Evolutionary conservation across 2,113 vertebrate genomes (phyloP), one percentile per base, ranked within the genome.

Genomic region (Sebastes schlegelii): DNA sequence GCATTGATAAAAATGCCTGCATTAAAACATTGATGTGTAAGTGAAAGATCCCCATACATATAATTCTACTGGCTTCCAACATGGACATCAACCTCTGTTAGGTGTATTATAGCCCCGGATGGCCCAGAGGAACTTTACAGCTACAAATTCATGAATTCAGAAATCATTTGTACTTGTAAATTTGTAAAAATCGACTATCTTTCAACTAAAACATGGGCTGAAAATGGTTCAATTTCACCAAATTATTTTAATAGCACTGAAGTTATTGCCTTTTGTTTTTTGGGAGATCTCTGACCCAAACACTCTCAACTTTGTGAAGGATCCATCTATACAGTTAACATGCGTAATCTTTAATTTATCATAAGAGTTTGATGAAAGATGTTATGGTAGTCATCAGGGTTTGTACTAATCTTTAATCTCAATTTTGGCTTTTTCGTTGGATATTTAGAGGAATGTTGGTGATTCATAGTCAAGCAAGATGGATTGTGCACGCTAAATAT

Each of bases 261-360:
- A 92, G 66, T 91, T 91, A 90, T 85, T 87, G 70, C 51, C 23
- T 83, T 77, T 91, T 71, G 2, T 60, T 65, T 69, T 21, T 21
- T 63, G 54, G 34, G 46, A 74, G 58, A 52, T 42, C 34, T 52
- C 13, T 40, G 2, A 34, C 42, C 63, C n/a, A 66, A 52, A 81
- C 11, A 52, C 83, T 71, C 5, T 79, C 8, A 49, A 42, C 52
- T 46, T 79, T 10, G 34, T 88, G 70, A 82, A 87, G 67, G 68
- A 77, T 79, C 55, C 67, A 74, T 83, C 49, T 60, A 45, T 75
- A 72, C 34, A 43, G 7, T 72, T 26, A 42, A 69, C 70, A 34
- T 80, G 64, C 58, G 40, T 69, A 71, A 57, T 83, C 52, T 63
- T 17, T 74, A 51, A 80, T 90, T 83, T 85, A 77, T 88, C 23